Evolutionary conservation across 30 jellyfish, hydroid and myxozoan species (phyloP), one percentile per base, ranked within the genome.

Genomic region (Aurelia coerulea): DNA sequence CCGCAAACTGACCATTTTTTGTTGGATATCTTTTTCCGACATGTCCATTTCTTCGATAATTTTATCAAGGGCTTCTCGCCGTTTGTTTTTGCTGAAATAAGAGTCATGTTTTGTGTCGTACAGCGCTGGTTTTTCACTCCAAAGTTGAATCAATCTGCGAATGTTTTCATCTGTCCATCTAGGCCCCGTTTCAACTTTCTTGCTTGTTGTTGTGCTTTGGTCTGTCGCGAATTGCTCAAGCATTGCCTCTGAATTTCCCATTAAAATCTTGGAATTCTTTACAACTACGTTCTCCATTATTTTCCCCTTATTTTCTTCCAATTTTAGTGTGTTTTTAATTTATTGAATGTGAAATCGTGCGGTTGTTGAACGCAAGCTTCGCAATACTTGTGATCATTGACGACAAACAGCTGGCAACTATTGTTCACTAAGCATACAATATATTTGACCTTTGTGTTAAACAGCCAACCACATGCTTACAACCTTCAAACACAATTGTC

Each of bases 1-100:
- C 19, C 98, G 73, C 76, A 91, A 83, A 66, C 96, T 91, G 73
- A 77, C 83, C 98, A 91, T 91, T 80, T 91, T 91, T 19, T 54
- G 92, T 68, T 77, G 85, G 46, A 91, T 86, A 32, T 91, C 98
- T 33, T 80, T 72, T n/a, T 35, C 75, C 49, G 82, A 54, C 70
- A 91, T 85, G 33, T 72, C 75, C 74, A 91, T 14, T 67, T 81
- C 91, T 17, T 50, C 89, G 80, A 74, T 66, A 0, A 91, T 85
- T 64, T 73, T 77, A 14, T 78, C 94, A 93, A 91, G 80, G 12
- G 94, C 93, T 18, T 60, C 82, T 16, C 92, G 92, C 18, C 98
- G 92, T 39, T 86, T 93, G 78, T 35, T 78, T 74, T 86, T 89
- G 52, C 70, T 65, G 73, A 70, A 85, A 70, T 91, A 91, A 23